phyloP scores from a whole-genome alignment of 2,888 invertebrate genomes.

The Seira ritae region DNA sequence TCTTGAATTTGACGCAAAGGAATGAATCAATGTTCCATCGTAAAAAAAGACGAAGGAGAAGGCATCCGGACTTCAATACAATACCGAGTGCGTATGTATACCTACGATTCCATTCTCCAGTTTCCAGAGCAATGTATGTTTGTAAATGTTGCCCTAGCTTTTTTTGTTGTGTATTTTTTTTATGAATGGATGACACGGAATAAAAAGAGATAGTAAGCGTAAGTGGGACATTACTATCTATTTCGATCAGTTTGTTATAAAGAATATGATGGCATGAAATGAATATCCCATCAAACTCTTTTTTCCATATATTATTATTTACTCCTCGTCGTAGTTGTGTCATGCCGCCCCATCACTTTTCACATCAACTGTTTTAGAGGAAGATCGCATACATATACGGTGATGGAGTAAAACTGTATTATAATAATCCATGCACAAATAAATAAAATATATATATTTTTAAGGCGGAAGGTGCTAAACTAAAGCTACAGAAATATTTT shows the following conservation, averaged over 20 bases:
- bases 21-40: conserved; percentile 57
- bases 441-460: neutral
- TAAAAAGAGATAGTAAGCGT: neutral
- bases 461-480: neutral
- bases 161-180: neutral
- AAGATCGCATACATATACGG: conserved; percentile 2
- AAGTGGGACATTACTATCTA: neutral
- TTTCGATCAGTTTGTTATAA: neutral
- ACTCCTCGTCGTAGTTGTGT: too few species aligned
- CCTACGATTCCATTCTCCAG: neutral
- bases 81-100: too few species aligned
- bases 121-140: neutral
- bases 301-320: neutral
- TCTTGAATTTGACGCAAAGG: conserved; percentile 48
- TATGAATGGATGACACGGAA: neutral
- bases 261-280: neutral
- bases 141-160: neutral
- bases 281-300: neutral
- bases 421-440: conserved; percentile 11
- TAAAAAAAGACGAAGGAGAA: neutral
- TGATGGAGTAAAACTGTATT: neutral
- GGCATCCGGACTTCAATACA: neutral
- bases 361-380: neutral
- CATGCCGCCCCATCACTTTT: neutral
- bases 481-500: neutral